Conservation (phyloP, 35 echinoderm and acorn worm genomes). For the Acanthaster planci region DNA sequence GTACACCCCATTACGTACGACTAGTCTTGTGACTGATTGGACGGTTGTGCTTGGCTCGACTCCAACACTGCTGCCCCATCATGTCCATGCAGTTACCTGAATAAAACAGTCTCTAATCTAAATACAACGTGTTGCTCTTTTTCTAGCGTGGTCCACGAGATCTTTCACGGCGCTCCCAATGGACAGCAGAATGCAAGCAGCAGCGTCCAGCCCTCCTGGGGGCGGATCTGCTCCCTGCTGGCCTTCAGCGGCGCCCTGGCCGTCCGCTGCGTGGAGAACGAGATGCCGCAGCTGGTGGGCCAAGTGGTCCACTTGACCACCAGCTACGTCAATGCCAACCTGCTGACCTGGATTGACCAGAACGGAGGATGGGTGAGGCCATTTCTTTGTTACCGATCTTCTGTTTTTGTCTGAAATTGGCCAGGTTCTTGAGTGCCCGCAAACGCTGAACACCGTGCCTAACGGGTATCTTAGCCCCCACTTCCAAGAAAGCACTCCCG, state of each 20-base stretch:
- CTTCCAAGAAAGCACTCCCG: too few species aligned
- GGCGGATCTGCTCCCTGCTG: not conserved
- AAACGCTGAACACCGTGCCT: too few species aligned
- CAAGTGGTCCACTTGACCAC: not conserved
- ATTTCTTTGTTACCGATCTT: too few species aligned
- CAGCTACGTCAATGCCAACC: not conserved
- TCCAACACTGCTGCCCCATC: too few species aligned
- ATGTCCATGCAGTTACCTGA: too few species aligned
- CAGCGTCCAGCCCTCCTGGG: not conserved
- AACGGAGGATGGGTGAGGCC: constrained; percentile 2
- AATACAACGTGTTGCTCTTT: not conserved
- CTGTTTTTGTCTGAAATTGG: too few species aligned
- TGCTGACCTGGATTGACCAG: constrained; percentile 1
- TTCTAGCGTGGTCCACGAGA: not conserved
- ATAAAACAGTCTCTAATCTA: too few species aligned
- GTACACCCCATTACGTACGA: too few species aligned
- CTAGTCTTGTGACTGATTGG: too few species aligned
- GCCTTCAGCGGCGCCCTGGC: not conserved
- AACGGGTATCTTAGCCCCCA: too few species aligned
- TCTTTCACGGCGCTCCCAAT: not conserved
- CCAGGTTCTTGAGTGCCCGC: too few species aligned
- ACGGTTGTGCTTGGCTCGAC: too few species aligned
- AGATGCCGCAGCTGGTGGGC: constrained; percentile 9
- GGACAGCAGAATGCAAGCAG: not conserved
- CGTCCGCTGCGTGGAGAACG: not conserved